phyloP scores from a whole-genome alignment of 2,113 vertebrate genomes.

The Myocastor coypus region DNA sequence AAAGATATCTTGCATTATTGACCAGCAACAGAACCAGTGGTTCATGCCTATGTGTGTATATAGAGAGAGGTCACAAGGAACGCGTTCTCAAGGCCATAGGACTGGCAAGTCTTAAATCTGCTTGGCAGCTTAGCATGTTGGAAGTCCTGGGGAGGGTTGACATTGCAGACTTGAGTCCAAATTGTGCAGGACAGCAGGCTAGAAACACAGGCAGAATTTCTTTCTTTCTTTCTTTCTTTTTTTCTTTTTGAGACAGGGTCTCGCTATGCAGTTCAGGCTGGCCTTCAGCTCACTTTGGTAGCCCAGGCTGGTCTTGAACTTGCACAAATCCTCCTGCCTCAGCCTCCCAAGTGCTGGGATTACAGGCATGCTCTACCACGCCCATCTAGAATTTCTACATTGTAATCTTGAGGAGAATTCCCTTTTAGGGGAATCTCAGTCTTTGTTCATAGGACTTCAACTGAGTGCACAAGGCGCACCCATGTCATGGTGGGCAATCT shows the following conservation, averaged over 20 bases:
- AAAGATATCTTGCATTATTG: background rate
- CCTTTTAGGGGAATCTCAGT: background rate
- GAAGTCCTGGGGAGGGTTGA: background rate
- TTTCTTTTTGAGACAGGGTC: no score
- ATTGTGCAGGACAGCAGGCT: background rate
- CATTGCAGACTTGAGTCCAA: background rate
- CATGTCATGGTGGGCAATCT: background rate
- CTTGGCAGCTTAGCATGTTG: background rate
- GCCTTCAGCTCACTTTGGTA: no score
- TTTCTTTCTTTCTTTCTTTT: no score
- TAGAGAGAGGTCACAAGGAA: background rate
- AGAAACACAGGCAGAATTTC: background rate
- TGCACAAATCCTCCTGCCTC: no score
- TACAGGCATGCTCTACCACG: no score
- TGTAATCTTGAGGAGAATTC: background rate
- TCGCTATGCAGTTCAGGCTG: no score
- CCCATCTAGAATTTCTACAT: background rate
- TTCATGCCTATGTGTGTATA: fast-evolving
- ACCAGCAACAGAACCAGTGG: background rate
- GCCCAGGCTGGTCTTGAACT: no score
- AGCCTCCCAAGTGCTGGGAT: no score
- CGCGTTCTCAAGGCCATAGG: background rate
- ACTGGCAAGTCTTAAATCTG: background rate
- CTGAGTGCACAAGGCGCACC: background rate
- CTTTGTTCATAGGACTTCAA: background rate